Evolutionary conservation across 2,888 invertebrate species (phyloP).

Genomic region (Neoscelio sp.): DNA sequence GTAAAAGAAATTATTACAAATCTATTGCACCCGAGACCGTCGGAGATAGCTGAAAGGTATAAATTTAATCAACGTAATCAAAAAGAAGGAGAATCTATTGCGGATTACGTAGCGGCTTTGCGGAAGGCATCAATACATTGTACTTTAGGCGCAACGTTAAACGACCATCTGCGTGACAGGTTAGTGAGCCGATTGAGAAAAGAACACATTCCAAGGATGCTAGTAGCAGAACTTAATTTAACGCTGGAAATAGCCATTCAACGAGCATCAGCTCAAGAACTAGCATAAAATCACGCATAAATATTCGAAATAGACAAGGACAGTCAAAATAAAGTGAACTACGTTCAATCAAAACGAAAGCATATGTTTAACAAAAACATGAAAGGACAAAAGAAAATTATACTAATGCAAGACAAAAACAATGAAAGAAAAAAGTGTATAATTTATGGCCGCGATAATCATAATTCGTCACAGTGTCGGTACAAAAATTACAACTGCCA

Average conservation of each 20-base stretch:
- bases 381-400: neutral
- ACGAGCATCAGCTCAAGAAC: neutral
- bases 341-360: neutral
- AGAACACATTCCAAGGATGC: no score
- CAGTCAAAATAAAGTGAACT: neutral
- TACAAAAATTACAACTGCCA: neutral
- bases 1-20: no score
- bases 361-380: neutral
- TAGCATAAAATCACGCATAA: neutral
- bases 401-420: neutral
- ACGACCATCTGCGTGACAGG: no score
- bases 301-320: neutral
- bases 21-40: no score
- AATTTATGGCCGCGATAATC: neutral
- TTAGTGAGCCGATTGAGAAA: no score
- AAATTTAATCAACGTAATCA: no score
- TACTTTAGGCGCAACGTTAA: no score
- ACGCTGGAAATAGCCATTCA: neutral
- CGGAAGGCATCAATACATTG: no score
- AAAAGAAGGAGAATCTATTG: no score
- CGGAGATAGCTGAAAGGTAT: no score
- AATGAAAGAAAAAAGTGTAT: neutral
- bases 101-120: no score
- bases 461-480: neutral
- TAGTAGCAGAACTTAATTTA: neutral